Evolutionary conservation across 1,140 invertebrate genomes (phyloP), one percentile per base, ranked within the genome.

Genomic region (Leptonema lineaticorne): DNA sequence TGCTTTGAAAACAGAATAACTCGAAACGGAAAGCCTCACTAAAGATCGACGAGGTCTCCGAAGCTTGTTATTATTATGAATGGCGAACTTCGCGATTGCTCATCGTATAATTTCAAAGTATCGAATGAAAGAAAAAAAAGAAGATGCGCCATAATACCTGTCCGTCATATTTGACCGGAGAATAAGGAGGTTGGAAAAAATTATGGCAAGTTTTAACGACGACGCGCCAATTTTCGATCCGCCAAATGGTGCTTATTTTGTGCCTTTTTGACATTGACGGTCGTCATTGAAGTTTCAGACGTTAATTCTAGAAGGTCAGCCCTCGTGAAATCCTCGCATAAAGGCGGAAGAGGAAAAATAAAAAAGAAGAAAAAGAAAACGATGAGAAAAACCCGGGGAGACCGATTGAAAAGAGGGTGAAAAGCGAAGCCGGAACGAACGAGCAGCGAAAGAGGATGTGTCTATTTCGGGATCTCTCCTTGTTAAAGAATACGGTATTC

Each of bases 191-290:
- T n/a, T n/a, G n/a, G n/a, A n/a, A n/a, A 14, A 16, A 41, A 41
- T 16, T 9, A 41, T 41, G 2, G 37, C 48, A 59, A 59, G 57
- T 59, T 59, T 59, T 59, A 59, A 59, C 57, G 57, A 59, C 30
- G n/a, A 37, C n/a, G 9, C 11, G 11, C 22, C 22, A 33, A 53
- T 62, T 41, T 37, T n/a, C 18, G 59, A 28, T 58, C 16, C 29
- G 20, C 37, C 29, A 45, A 62, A 62, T 62, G 45, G 59, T 62
- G 37, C 59, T 46, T 62, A 37, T 62, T 62, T 46, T 62, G 33
- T 46, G 59, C 59, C 18, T 33, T n/a, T 46, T 62, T 62, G 59
- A 46, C 37, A 37, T 62, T 18, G 50, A 53, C 50, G 50, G 18
- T 53, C 9, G 22, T 26, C 50, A 26, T 18, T 53, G 1, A 53